Percentiles rank a stretch among this genome's conserved stretches.
These are phyloP conservation scores for Drosophila sordidapex DNA, from an alignment of 2,888 invertebrate genomes.

Conservation along the genomic window DNA sequence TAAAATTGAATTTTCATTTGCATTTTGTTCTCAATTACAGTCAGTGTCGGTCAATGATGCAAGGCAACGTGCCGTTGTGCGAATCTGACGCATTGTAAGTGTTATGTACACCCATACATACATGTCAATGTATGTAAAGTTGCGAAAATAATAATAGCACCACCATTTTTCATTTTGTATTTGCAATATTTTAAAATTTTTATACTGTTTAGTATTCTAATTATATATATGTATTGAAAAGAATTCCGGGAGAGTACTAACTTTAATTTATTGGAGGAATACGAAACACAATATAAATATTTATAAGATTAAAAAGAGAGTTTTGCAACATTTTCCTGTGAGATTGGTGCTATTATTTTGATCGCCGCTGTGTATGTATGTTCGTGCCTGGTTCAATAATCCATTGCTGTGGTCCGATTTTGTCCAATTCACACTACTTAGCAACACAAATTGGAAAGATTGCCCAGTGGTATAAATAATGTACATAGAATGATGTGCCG, in stretches of 20 bases:
- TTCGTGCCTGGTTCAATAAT: conserved; percentile 27
- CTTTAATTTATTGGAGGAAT: neutral
- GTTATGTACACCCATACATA: neutral
- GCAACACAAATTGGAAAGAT: conserved; percentile 35
- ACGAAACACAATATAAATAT: neutral
- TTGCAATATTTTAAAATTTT: neutral
- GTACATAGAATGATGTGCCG: conserved; percentile 30
- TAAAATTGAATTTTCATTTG: conserved; percentile 38
- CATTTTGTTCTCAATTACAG: conserved; percentile 38
- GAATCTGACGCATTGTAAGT: conserved; percentile 8
- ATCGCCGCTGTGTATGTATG: neutral
- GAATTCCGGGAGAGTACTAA: neutral
- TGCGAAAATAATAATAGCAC: neutral
- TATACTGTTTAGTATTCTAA: neutral
- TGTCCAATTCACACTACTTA: conserved; percentile 54
- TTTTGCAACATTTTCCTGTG: neutral
- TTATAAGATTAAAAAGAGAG: neutral
- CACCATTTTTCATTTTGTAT: neutral
- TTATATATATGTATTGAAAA: neutral
- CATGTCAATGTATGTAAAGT: neutral
- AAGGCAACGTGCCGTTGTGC: conserved; percentile 34
- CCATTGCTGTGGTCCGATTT: conserved; percentile 18
- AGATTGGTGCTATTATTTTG: neutral
- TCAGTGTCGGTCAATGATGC: conserved; percentile 13
- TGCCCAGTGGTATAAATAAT: conserved; percentile 6